phyloP scores from a whole-genome alignment of 2,797 vertebrate species.

The Syndactyla subalaris region DNA sequence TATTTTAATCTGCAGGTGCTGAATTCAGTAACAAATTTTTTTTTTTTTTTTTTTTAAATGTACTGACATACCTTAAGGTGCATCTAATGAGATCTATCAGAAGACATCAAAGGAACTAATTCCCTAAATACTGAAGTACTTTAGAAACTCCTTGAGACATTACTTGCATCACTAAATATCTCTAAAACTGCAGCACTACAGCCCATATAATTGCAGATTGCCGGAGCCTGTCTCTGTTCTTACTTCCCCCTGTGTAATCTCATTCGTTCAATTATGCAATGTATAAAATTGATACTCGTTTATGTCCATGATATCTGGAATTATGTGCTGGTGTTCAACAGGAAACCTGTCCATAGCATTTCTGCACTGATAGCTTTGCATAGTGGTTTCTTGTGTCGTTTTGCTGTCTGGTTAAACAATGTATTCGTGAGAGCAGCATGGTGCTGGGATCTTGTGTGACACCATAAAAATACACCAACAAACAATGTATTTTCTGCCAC shows the following conservation, averaged over 20 bases:
- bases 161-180: background rate
- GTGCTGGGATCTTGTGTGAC: background rate
- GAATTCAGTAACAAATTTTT: background rate
- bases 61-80: background rate
- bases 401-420: background rate
- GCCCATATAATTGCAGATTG: background rate
- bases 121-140: slow-evolving; percentile 3
- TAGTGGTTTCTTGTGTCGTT: background rate
- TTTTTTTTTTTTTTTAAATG: background rate
- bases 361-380: background rate
- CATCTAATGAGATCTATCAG: background rate
- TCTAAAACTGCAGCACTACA: background rate
- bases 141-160: slow-evolving; percentile 20
- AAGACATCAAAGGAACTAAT: background rate
- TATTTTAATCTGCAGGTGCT: slow-evolving; percentile 2
- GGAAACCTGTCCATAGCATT: background rate
- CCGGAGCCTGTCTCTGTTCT: background rate
- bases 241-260: background rate
- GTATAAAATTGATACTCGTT: background rate
- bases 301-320: background rate
- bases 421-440: background rate
- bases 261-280: background rate
- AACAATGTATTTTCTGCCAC: background rate
- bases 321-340: background rate
- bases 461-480: background rate